Conservation (phyloP, 1,140 invertebrate genomes). For the Cydia fagiglandana region DNA sequence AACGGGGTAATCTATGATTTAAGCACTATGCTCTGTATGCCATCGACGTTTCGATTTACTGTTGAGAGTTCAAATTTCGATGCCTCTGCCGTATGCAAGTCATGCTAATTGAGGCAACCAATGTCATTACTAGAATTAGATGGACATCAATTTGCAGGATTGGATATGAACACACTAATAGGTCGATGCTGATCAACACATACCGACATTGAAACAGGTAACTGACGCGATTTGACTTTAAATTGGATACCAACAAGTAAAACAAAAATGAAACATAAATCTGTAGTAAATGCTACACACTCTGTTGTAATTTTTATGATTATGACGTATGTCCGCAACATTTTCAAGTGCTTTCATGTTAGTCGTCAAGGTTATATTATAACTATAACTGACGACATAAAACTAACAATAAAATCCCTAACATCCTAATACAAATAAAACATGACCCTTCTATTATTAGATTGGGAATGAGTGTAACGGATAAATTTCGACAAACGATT, state of each 20-base stretch:
- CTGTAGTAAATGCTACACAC: no score
- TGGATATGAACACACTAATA: conserved; percentile 13
- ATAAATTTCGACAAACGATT: conserved; percentile 67
- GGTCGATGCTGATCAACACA: neutral
- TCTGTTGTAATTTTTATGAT: no score
- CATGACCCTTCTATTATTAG: conserved; percentile 58
- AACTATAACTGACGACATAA: neutral
- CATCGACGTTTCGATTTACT: neutral
- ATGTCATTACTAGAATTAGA: conserved; percentile 10
- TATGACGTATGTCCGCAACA: no score
- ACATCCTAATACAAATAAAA: conserved; percentile 41
- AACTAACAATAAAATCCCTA: conserved; percentile 44
- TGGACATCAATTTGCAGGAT: neutral
- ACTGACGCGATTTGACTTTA: neutral
- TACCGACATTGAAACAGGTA: neutral
- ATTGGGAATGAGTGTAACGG: conserved; percentile 59
- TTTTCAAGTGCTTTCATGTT: neutral
- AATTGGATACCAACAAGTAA: no score
- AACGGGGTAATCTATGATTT: conserved; percentile 37
- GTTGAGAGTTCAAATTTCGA: neutral
- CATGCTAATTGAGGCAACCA: neutral
- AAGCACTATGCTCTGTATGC: neutral
- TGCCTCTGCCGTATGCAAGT: neutral
- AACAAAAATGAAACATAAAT: no score
- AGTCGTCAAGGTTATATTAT: neutral